phyloP scores from a whole-genome alignment of 2,113 vertebrate species.

The Oriolus oriolus region DNA sequence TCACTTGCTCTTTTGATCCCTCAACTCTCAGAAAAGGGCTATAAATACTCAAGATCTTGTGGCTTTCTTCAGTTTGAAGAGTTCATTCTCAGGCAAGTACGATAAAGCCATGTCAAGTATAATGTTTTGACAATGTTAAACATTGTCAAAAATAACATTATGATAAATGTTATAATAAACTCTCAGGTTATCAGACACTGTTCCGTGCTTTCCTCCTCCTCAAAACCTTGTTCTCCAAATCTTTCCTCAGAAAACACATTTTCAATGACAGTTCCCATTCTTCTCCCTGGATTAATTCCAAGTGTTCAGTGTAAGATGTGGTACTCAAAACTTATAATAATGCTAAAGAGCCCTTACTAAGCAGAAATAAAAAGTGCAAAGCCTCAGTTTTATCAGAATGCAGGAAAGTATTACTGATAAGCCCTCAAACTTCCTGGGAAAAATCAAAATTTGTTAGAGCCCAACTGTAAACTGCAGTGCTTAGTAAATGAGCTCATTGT shows the following conservation, averaged over 20 bases:
- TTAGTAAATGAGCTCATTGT: background rate
- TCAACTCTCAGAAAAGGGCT: background rate
- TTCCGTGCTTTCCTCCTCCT: background rate
- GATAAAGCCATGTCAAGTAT: background rate
- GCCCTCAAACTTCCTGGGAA: background rate
- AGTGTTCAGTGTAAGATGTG: background rate
- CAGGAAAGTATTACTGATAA: background rate
- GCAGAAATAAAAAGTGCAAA: background rate
- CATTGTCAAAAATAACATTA: background rate
- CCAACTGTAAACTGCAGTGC: background rate
- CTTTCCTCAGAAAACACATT: background rate
- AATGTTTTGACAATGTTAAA: background rate
- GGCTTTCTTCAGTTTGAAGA: background rate
- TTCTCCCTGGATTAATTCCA: background rate
- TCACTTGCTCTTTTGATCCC: background rate
- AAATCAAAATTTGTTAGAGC: background rate
- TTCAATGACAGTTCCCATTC: background rate
- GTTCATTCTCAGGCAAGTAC: background rate
- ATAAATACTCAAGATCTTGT: background rate
- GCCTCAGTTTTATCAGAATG: background rate
- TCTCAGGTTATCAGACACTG: background rate
- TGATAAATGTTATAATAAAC: background rate
- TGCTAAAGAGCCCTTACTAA: background rate
- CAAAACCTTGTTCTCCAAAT: background rate
- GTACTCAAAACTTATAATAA: background rate